A percentile compares a stretch with the other conserved stretches of the same genome.
Evolutionary conservation across 2,113 vertebrate genomes (phyloP).

Genomic region (Kryptolebias marmoratus): DNA sequence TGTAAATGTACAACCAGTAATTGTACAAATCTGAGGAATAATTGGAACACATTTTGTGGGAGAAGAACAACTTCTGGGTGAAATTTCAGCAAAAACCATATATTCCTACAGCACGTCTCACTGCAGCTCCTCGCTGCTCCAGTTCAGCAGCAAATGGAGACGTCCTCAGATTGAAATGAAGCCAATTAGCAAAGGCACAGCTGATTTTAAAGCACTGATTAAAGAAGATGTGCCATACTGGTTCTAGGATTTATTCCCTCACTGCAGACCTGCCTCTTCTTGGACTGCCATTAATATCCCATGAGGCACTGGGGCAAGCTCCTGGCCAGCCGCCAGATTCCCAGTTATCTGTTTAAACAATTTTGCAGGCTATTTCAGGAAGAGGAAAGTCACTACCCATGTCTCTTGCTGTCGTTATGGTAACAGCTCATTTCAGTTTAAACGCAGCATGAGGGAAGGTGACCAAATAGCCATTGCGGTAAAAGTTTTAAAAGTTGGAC

Average conservation of each 20-base stretch:
- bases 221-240: slow-evolving; percentile 70
- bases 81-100: slow-evolving; percentile 33
- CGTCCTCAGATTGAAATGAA: slow-evolving; percentile 76
- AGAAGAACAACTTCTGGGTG: slow-evolving; percentile 12
- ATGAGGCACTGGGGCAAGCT: slow-evolving; percentile 77
- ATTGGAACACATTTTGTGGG: slow-evolving; percentile 5
- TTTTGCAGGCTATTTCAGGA: slow-evolving; percentile 81
- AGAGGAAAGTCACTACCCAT: slow-evolving; percentile 64
- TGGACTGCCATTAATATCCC: slow-evolving; percentile 75
- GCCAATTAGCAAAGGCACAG: slow-evolving; percentile 75
- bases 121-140: slow-evolving; percentile 59
- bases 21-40: slow-evolving; percentile 7
- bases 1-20: too few species aligned
- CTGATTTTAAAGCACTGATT: slow-evolving; percentile 72
- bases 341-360: slow-evolving; percentile 83
- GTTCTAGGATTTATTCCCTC: slow-evolving; percentile 73
- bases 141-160: slow-evolving; percentile 76
- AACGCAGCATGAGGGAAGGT: slow-evolving; percentile 47
- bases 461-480: slow-evolving; percentile 23
- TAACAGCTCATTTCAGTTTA: slow-evolving; percentile 70
- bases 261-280: slow-evolving; percentile 69
- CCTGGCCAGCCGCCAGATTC: slow-evolving; percentile 76
- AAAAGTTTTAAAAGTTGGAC: slow-evolving; percentile 7
- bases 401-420: slow-evolving; percentile 64
- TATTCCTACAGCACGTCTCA: slow-evolving; percentile 47